phyloP scores from a whole-genome alignment of 2,797 vertebrate genomes.

The Artibeus jamaicensis region DNA sequence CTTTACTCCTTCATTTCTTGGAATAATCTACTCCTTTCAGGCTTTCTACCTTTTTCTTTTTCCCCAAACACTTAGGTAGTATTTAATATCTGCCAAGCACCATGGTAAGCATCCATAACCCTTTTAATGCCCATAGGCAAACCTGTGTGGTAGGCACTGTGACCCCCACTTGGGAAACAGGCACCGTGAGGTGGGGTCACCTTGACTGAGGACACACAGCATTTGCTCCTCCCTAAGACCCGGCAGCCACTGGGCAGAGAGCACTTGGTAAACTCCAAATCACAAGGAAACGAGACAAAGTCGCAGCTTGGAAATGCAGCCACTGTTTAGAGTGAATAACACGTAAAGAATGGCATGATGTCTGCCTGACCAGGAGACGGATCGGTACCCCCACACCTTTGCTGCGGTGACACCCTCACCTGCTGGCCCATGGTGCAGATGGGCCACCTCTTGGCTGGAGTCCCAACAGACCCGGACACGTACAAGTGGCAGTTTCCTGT shows the following conservation, averaged over 20 bases:
- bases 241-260: not conserved
- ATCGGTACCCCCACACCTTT: too few species aligned
- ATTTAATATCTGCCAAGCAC: not conserved
- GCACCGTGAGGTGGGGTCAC: too few species aligned
- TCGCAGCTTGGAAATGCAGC: not conserved
- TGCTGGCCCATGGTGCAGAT: fast-evolving
- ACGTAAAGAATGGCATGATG: not conserved
- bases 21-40: not conserved
- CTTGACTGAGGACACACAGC: not conserved
- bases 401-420: fast-evolving
- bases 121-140: not conserved
- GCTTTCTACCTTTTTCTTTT: not conserved
- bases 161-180: not conserved
- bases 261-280: not conserved
- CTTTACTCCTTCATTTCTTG: not conserved
- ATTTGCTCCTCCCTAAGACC: not conserved
- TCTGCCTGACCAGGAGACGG: not conserved
- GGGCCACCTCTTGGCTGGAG: too few species aligned
- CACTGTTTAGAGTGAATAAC: too few species aligned
- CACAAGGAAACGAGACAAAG: not conserved
- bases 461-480: not conserved
- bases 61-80: not conserved
- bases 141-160: not conserved
- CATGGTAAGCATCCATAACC: not conserved
- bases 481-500: not conserved